A percentile compares a stretch with the other conserved stretches of the same genome.
These are phyloP conservation scores for Mystacides longicornis DNA, from an alignment of 2,888 invertebrate genomes.

Conservation along the genomic window DNA sequence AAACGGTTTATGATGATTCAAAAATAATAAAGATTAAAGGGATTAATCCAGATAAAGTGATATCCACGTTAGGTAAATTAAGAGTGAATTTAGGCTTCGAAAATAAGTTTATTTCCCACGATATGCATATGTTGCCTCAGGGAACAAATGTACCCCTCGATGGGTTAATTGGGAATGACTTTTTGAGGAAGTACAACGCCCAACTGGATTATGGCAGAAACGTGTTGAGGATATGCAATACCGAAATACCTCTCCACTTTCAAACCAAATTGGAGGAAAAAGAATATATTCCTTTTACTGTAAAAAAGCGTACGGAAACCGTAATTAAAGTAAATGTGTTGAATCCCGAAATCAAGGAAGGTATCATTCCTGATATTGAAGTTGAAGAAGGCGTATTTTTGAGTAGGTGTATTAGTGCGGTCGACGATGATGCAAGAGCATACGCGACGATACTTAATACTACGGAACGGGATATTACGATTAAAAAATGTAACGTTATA, in stretches of 20 bases:
- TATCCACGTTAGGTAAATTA: neutral
- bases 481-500: neutral
- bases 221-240: no score
- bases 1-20: neutral
- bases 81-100: neutral
- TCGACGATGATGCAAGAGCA: neutral
- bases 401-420: neutral
- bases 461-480: neutral
- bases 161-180: constrained; percentile 3
- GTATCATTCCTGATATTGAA: neutral
- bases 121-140: neutral
- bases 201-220: neutral
- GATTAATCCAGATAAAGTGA: neutral
- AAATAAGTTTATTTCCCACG: neutral
- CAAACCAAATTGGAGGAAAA: no score
- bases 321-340: neutral
- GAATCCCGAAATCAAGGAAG: neutral
- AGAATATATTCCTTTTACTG: no score
- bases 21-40: constrained; percentile 1
- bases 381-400: neutral
- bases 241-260: no score
- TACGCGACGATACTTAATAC: neutral
- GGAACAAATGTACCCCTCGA: constrained; percentile 7
- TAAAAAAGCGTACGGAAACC: neutral
- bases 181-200: constrained; percentile 1